Evolutionary conservation across 1,140 invertebrate genomes (phyloP).

Genomic region (Nasonia vitripennis): DNA sequence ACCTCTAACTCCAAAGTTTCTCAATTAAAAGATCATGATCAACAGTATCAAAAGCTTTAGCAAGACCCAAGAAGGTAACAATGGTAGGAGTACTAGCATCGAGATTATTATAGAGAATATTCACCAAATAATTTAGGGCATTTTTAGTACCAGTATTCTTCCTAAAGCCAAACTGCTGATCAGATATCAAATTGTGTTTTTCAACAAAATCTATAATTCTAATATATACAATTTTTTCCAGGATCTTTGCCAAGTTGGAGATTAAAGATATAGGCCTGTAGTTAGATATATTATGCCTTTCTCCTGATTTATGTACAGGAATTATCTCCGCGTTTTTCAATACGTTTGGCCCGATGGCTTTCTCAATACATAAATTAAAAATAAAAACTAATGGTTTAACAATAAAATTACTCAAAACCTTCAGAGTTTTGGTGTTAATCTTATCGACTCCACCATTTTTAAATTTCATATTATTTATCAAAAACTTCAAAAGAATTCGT

Average conservation of each 20-base stretch:
- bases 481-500: neutral
- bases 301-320: conserved; percentile 56
- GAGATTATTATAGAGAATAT: no score
- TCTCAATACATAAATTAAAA: conserved; percentile 47
- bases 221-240: conserved; percentile 42
- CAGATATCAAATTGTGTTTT: conserved; percentile 9
- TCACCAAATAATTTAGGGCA: no score
- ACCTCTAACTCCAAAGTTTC: neutral
- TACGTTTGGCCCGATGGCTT: conserved; percentile 40
- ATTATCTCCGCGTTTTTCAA: conserved; percentile 56
- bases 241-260: conserved; percentile 42
- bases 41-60: neutral
- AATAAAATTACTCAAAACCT: conserved; percentile 46
- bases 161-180: conserved; percentile 39
- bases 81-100: no score
- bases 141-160: conserved; percentile 22
- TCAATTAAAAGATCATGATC: neutral
- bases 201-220: conserved; percentile 14
- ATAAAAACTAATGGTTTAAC: conserved; percentile 47
- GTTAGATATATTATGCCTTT: conserved; percentile 31
- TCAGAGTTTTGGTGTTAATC: conserved; percentile 51
- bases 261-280: conserved; percentile 53
- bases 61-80: no score
- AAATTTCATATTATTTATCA: neutral
- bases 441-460: conserved; percentile 54